These are phyloP conservation scores for Trichomalopsis sarcophagae DNA, from an alignment of 1,140 invertebrate genomes.

Conservation along the genomic window DNA sequence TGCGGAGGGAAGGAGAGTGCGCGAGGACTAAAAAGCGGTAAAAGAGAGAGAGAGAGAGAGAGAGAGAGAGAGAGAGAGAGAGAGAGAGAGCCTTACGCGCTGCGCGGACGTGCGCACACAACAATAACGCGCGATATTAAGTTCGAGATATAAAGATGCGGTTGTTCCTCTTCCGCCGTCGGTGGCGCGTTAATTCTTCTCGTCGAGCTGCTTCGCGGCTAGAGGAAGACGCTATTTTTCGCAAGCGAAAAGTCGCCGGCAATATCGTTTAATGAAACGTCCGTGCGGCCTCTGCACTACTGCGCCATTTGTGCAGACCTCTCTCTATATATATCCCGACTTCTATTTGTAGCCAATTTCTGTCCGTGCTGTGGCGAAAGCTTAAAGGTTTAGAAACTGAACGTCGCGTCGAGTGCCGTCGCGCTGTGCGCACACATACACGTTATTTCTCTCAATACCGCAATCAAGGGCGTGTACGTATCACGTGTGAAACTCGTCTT, in stretches of 20 bases:
- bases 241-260: constrained; percentile 35
- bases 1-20: neutral
- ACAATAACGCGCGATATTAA: constrained; percentile 26
- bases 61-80: neutral
- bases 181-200: constrained; percentile 5
- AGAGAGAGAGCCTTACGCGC: neutral
- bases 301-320: neutral
- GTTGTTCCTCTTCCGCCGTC: neutral
- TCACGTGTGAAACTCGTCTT: neutral
- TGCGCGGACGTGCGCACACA: neutral
- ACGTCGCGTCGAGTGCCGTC: constrained; percentile 35
- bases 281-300: constrained; percentile 31
- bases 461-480: too few relatives aligned
- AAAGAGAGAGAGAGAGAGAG: constrained; percentile 4
- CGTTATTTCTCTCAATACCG: neutral
- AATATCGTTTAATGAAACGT: constrained; percentile 65
- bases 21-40: constrained; percentile 9
- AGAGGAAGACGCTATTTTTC: neutral
- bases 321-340: constrained; percentile 52
- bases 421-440: neutral
- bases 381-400: constrained; percentile 58
- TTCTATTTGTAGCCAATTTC: constrained; percentile 64
- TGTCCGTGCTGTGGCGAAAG: constrained; percentile 40
- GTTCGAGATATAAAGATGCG: neutral
- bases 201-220: neutral